Conservation (phyloP, 1,140 invertebrate species). For the Lasioglossum albipes region DNA sequence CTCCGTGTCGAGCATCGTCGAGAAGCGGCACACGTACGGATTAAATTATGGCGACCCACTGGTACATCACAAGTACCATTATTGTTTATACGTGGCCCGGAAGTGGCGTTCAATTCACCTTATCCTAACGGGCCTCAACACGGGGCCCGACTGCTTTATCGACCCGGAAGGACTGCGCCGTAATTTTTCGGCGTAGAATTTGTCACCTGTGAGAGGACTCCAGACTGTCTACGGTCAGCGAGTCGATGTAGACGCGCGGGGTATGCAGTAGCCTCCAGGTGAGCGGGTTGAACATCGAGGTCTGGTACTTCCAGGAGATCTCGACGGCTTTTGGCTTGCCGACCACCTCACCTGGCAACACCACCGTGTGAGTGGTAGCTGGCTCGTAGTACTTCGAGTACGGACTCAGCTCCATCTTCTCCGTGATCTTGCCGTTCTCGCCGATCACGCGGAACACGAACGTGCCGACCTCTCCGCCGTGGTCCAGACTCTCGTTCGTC, state of each 20-base stretch:
- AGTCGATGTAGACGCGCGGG: slow-evolving; percentile 86
- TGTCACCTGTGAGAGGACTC: slow-evolving; percentile 83
- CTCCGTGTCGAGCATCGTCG: not conserved
- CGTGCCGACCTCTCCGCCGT: slow-evolving; percentile 89
- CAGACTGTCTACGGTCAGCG: slow-evolving; percentile 86
- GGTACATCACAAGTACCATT: not conserved
- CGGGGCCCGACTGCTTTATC: too few species aligned
- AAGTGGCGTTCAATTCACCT: not conserved
- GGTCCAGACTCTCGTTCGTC: slow-evolving; percentile 84
- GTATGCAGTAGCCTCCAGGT: slow-evolving; percentile 89
- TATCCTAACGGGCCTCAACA: too few species aligned
- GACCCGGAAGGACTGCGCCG: too few species aligned
- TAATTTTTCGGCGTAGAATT: too few species aligned
- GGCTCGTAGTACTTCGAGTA: slow-evolving; percentile 84
- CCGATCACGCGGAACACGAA: slow-evolving; percentile 86
- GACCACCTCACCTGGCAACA: slow-evolving; percentile 85
- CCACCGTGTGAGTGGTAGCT: slow-evolving; percentile 84
- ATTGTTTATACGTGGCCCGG: not conserved
- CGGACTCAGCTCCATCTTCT: slow-evolving; percentile 82
- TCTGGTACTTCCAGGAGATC: slow-evolving; percentile 89
- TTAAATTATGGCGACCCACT: not conserved
- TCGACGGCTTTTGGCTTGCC: slow-evolving; percentile 83
- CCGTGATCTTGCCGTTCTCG: slow-evolving; percentile 81
- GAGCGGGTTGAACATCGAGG: slow-evolving; percentile 88
- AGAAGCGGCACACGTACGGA: not conserved